Evolutionary conservation across 2,797 vertebrate genomes (phyloP), one percentile per base, ranked within the genome.

Genomic region (Apogon talboti): DNA sequence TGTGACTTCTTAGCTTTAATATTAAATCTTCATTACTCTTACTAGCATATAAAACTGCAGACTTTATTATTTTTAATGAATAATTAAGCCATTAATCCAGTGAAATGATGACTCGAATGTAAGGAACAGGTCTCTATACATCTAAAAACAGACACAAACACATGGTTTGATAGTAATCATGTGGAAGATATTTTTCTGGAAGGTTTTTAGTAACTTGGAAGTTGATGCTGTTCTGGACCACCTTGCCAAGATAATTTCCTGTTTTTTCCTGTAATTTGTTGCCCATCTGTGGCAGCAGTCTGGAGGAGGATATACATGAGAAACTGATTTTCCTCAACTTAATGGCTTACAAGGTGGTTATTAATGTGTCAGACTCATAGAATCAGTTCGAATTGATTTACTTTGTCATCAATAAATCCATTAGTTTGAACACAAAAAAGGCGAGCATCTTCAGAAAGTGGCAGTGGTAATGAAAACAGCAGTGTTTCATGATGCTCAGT

Each of bases 361-460:
- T 51, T 57, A 60, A 58, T 38, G 38, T 12, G n/a, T 56, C 33
- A 35, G 33, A 35, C 9, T 35, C 15, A 55, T 16, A 28, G 44
- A 38, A 65, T 6, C 38, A 13, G 11, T n/a, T 28, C 42, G 2
- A 58, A 11, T 2, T 37, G 41, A 52, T 75, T 66, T 7, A 69
- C 16, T 54, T 44, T 54, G 4, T 41, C 53, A 53, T 66, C 43
- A 75, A 60, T 43, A 24, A 67, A 71, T 57, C 58, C 18, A 66
- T 78, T 66, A 57, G 43, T 60, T 40, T 54, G 46, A 16, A 54
- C 14, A 13, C 55, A 48, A 65, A 61, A 21, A 40, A 15, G 9
- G 28, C 9, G 2, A 2, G n/a, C 11, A 44, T 55, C 21, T 43
- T 33, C 21, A 41, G n/a, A 60, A 40, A 56, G 50, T 37, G 35